A percentile compares a stretch with the other conserved stretches of the same genome.
These are phyloP conservation scores for Ylistrum balloti DNA, from an alignment of 1,140 invertebrate genomes.

Conservation along the genomic window DNA sequence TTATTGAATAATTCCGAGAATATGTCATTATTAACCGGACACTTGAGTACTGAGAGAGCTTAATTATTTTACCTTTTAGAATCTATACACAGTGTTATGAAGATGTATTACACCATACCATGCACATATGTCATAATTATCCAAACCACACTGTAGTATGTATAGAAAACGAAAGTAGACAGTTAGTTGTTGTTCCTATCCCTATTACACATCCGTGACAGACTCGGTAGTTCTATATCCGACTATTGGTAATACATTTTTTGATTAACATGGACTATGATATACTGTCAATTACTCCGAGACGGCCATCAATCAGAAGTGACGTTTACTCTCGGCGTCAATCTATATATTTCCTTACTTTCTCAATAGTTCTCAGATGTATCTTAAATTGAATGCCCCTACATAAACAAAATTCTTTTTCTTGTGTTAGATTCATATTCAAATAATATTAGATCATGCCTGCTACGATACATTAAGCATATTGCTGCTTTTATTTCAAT, in stretches of 20 bases:
- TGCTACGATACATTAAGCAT: no score
- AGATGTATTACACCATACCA: conserved; percentile 5
- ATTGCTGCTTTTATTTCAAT: no score
- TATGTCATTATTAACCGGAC: neutral
- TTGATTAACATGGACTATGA: neutral
- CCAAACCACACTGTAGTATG: neutral
- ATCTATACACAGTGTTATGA: neutral
- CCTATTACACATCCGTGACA: neutral
- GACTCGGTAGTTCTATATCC: neutral
- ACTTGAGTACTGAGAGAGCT: neutral
- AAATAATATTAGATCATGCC: no score
- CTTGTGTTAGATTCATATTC: neutral
- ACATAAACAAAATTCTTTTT: neutral
- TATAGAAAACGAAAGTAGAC: neutral
- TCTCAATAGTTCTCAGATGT: neutral
- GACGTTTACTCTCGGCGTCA: neutral
- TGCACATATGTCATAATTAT: neutral
- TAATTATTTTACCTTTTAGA: neutral
- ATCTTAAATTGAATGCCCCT: neutral
- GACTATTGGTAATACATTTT: neutral
- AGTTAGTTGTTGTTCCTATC: neutral
- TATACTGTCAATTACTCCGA: conserved; percentile 15
- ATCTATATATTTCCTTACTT: neutral
- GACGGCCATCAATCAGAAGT: neutral
- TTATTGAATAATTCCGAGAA: neutral